These are phyloP conservation scores for Macaria notata DNA, from an alignment of 2,888 invertebrate species.

Conservation along the genomic window DNA sequence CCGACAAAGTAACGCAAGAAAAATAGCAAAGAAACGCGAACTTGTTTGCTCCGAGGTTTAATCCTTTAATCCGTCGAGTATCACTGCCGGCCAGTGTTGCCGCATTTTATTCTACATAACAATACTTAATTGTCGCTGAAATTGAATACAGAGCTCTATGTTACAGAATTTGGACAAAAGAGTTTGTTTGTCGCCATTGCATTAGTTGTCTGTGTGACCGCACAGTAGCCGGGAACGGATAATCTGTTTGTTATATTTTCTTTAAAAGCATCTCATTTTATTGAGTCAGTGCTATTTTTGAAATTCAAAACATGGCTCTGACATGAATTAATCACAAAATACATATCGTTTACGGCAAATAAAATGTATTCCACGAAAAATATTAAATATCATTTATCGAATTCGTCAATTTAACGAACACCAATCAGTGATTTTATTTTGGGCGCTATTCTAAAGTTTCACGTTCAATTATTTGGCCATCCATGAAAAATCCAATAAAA, in stretches of 20 bases:
- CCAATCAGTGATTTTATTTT: too few species aligned
- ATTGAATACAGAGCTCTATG: conserved; percentile 45
- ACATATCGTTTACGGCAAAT: neutral
- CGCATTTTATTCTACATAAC: conserved; percentile 48
- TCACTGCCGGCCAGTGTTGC: conserved; percentile 58
- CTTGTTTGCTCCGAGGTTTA: conserved; percentile 58
- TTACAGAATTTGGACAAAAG: conserved; percentile 58
- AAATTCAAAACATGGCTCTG: neutral
- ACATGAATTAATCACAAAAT: neutral
- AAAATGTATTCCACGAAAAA: too few species aligned
- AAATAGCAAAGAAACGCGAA: conserved; percentile 53
- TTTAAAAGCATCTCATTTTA: conserved; percentile 35
- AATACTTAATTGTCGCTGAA: conserved; percentile 67
- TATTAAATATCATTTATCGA: too few species aligned
- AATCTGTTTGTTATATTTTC: conserved; percentile 74
- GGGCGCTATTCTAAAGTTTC: neutral
- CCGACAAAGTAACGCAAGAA: conserved; percentile 34
- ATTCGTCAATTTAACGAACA: too few species aligned
- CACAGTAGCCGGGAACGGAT: conserved; percentile 57
- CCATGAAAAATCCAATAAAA: conserved; percentile 36
- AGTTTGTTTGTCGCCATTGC: conserved; percentile 72
- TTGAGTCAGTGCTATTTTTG: neutral
- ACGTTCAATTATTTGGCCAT: conserved; percentile 19
- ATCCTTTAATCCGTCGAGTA: conserved; percentile 75
- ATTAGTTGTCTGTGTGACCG: conserved; percentile 70